Evolutionary conservation across 2,888 invertebrate species (phyloP).

Genomic region (Orthosia gothica): DNA sequence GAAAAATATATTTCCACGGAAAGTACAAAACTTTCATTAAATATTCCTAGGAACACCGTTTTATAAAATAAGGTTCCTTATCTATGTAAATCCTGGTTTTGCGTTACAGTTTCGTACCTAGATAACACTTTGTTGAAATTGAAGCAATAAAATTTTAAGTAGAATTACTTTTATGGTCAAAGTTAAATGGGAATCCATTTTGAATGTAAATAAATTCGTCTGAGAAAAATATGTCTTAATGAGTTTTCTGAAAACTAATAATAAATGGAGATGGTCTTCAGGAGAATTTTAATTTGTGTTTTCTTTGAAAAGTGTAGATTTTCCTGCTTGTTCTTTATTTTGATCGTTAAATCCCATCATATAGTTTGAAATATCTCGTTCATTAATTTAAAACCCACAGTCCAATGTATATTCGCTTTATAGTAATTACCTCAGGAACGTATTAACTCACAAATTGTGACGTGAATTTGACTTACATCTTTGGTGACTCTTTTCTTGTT

Average conservation of each 20-base stretch:
- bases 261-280: not conserved
- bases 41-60: conserved; percentile 1
- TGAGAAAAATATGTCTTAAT: not conserved
- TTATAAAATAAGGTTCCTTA: conserved; percentile 27
- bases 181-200: conserved; percentile 36
- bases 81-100: conserved; percentile 46
- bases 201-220: conserved; percentile 34
- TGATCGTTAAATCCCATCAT: not conserved
- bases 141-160: conserved; percentile 39
- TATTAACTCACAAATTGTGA: no score
- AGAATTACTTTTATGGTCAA: conserved; percentile 43
- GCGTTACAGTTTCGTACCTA: conserved; percentile 23
- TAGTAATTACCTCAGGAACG: no score
- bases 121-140: conserved; percentile 48
- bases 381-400: no score
- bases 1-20: not conserved
- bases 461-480: no score
- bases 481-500: no score
- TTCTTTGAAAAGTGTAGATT: no score
- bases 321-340: no score
- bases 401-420: no score
- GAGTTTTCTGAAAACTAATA: conserved; percentile 1
- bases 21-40: conserved; percentile 10
- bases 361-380: no score
- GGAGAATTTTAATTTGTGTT: not conserved